Evolutionary conservation across 2,888 invertebrate genomes (phyloP).

Genomic region (Glaucopsyche alexis): DNA sequence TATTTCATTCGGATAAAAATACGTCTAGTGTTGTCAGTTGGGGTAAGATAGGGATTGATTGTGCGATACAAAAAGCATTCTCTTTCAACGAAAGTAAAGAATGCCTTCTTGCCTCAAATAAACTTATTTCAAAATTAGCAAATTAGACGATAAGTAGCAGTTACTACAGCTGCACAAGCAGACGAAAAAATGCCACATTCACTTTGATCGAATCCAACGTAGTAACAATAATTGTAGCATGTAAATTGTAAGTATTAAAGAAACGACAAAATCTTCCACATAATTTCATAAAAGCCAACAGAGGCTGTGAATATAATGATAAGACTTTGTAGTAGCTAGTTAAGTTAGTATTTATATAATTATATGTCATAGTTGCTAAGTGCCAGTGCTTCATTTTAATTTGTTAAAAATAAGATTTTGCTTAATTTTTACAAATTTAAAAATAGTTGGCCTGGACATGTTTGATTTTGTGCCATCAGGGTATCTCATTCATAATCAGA

Average conservation of each 20-base stretch:
- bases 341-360: constrained; percentile 9
- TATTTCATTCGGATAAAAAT: no score
- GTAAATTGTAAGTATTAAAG: neutral
- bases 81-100: no score
- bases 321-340: constrained; percentile 33
- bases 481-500: no score
- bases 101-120: no score
- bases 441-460: neutral
- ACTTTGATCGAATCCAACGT: no score
- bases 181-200: no score
- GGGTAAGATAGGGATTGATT: no score
- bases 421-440: neutral
- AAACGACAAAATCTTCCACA: neutral
- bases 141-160: no score
- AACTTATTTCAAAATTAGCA: no score
- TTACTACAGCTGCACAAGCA: no score
- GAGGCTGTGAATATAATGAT: constrained; percentile 53
- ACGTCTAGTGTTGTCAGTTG: no score
- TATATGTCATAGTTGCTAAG: neutral
- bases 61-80: no score
- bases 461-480: neutral
- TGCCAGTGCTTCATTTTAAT: neutral
- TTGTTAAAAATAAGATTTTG: neutral
- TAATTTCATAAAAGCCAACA: constrained; percentile 48
- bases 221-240: neutral